phyloP scores from a whole-genome alignment of 2,888 invertebrate genomes.

The Ryuthela nishihirai region DNA sequence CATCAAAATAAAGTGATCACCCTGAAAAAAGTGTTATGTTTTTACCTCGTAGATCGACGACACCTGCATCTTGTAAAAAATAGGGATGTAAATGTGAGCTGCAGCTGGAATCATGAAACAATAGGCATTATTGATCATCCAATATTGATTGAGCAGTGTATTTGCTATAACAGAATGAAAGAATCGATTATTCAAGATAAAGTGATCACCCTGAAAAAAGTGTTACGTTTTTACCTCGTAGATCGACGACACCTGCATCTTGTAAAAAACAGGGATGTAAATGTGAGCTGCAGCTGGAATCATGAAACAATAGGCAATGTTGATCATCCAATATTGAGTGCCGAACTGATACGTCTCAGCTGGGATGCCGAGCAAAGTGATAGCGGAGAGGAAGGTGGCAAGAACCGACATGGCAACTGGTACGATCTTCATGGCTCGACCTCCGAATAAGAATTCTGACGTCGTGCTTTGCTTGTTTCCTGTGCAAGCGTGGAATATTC shows the following conservation, averaged over 20 bases:
- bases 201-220: too few relatives aligned
- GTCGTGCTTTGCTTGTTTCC: conserved; percentile 63
- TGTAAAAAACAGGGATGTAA: conserved; percentile 81
- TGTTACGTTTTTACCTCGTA: conserved; percentile 84
- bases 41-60: conserved; percentile 83
- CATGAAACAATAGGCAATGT: conserved; percentile 70
- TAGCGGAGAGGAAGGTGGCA: conserved; percentile 87
- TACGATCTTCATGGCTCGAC: conserved; percentile 74
- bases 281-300: conserved; percentile 60
- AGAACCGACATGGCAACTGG: conserved; percentile 86
- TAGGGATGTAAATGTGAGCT: conserved; percentile 74
- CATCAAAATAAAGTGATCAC: too few relatives aligned
- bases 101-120: conserved; percentile 59
- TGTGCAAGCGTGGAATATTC: conserved; percentile 75
- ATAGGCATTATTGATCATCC: conserved; percentile 76
- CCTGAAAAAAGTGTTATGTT: too few relatives aligned
- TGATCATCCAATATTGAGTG: conserved; percentile 80
- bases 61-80: conserved; percentile 75
- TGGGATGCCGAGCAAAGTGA: conserved; percentile 84
- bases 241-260: conserved; percentile 74
- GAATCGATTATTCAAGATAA: too few relatives aligned
- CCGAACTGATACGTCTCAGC: conserved; percentile 87
- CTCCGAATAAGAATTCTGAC: conserved; percentile 75
- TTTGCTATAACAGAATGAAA: too few relatives aligned
- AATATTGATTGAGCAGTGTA: too few relatives aligned